Percentiles rank a stretch among this genome's conserved stretches.
These are phyloP conservation scores for Monochamus saltuarius DNA, from an alignment of 1,140 invertebrate genomes.

Conservation along the genomic window DNA sequence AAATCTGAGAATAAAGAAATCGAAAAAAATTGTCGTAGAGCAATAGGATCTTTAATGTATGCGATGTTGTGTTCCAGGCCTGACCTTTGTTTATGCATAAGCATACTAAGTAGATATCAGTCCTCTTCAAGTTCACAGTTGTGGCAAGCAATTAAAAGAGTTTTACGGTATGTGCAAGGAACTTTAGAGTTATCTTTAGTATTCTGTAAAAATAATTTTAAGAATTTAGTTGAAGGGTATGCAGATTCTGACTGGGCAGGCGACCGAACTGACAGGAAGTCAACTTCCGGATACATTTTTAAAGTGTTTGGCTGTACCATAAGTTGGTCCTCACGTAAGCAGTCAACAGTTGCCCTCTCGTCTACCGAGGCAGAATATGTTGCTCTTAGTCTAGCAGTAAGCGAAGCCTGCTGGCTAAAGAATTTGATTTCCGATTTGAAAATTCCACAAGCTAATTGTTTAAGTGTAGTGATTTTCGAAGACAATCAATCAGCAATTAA, in stretches of 20 bases:
- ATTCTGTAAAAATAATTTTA: background rate
- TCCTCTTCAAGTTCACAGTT: conserved; percentile 1
- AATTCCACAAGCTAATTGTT: background rate
- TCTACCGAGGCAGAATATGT: conserved; percentile 41
- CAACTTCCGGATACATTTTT: background rate
- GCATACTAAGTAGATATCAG: conserved; percentile 12
- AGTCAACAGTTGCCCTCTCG: conserved; percentile 31
- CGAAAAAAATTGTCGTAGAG: conserved; percentile 24
- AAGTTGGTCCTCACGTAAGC: conserved; percentile 32
- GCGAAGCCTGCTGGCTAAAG: conserved; percentile 15
- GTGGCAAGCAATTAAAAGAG: conserved; percentile 3
- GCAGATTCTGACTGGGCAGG: background rate
- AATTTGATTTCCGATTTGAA: conserved; percentile 14
- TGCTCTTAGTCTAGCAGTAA: conserved; percentile 24
- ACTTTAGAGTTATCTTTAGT: background rate
- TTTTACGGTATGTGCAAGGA: conserved; percentile 3
- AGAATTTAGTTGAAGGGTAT: background rate
- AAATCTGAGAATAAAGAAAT: conserved; percentile 20
- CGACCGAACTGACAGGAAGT: background rate
- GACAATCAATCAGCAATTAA: conserved; percentile 3
- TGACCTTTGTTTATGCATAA: conserved; percentile 1
- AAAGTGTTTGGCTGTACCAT: conserved; percentile 8
- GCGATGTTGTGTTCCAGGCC: conserved; percentile 24
- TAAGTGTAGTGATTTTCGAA: background rate
- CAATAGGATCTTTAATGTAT: conserved; percentile 29